phyloP scores from a whole-genome alignment of 2,797 vertebrate species.

The Oryzias sinensis region DNA sequence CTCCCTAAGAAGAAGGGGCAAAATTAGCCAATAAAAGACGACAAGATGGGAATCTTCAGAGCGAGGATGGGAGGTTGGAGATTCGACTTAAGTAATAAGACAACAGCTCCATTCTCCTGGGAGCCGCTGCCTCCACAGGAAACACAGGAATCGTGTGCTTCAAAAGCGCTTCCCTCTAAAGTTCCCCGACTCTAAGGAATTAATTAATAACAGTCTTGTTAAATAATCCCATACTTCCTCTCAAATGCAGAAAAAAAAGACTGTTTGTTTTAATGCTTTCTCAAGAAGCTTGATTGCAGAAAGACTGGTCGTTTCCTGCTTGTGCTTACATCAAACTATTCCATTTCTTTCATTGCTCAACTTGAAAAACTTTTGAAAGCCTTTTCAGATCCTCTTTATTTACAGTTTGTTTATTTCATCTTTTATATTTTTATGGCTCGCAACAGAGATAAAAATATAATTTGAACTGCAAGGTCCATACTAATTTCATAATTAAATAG shows the following conservation, averaged over 20 bases:
- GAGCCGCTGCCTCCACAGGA: constrained; percentile 27
- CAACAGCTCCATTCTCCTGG: constrained; percentile 33
- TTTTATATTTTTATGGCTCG: too few species aligned
- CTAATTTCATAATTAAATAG: too few species aligned
- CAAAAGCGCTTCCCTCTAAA: constrained; percentile 25
- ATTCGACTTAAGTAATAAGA: constrained; percentile 39
- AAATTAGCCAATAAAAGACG: constrained; percentile 12
- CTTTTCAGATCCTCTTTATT: too few species aligned
- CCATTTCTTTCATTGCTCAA: constrained; percentile 31
- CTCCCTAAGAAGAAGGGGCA: constrained; percentile 17
- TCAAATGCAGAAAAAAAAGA: constrained; percentile 16
- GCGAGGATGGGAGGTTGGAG: constrained; percentile 32
- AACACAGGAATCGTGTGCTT: constrained; percentile 19
- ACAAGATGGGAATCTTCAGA: constrained; percentile 29
- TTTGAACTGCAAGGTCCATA: too few species aligned
- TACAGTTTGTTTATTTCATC: too few species aligned
- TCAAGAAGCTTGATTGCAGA: constrained; percentile 18
- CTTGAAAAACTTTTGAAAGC: constrained; percentile 7
- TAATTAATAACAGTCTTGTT: constrained; percentile 30
- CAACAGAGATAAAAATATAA: too few species aligned
- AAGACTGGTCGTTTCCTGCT: constrained; percentile 21
- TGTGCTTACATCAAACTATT: constrained; percentile 15
- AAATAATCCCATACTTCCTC: constrained; percentile 7
- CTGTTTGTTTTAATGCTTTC: constrained; percentile 38
- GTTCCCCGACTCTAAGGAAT: constrained; percentile 21